Percentiles rank a stretch among this genome's conserved stretches.
phyloP scores from a whole-genome alignment of 30 jellyfish, hydroid and myxozoan species.

The Aurelia sp. region DNA sequence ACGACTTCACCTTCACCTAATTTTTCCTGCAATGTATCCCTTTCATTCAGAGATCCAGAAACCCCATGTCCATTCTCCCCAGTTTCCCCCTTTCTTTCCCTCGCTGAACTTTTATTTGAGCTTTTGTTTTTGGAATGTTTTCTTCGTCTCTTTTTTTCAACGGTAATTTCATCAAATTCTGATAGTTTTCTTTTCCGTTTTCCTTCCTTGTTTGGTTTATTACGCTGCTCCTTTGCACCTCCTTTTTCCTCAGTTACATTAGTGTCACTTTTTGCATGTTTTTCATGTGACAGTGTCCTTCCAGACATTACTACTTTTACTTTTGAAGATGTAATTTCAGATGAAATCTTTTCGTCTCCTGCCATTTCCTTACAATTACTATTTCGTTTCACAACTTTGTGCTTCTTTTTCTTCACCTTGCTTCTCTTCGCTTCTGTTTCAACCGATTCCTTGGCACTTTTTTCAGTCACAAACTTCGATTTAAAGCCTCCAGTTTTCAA shows the following conservation, averaged over 20 bases:
- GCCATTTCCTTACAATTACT: no score
- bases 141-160: background rate
- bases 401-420: constrained; percentile 9
- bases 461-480: constrained; percentile 5
- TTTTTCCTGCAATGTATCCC: background rate
- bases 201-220: background rate
- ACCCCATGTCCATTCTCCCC: background rate
- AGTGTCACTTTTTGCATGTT: background rate
- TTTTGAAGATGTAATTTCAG: no score
- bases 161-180: background rate
- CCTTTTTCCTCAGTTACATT: background rate
- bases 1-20: background rate
- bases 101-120: background rate
- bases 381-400: no score
- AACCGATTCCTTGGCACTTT: background rate
- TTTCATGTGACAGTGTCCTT: background rate
- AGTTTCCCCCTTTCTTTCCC: background rate
- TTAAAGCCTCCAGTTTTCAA: constrained; percentile 45
- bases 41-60: background rate
- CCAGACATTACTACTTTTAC: no score
- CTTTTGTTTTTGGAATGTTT: background rate
- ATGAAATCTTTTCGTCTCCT: no score
- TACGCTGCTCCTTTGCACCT: background rate
- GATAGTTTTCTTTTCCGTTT: background rate
- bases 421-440: background rate